Percentiles rank a stretch among this genome's conserved stretches.
These are phyloP conservation scores for Palythoa caribaeorum DNA, from an alignment of 92 coral and sea anemone genomes.

Conservation along the genomic window DNA sequence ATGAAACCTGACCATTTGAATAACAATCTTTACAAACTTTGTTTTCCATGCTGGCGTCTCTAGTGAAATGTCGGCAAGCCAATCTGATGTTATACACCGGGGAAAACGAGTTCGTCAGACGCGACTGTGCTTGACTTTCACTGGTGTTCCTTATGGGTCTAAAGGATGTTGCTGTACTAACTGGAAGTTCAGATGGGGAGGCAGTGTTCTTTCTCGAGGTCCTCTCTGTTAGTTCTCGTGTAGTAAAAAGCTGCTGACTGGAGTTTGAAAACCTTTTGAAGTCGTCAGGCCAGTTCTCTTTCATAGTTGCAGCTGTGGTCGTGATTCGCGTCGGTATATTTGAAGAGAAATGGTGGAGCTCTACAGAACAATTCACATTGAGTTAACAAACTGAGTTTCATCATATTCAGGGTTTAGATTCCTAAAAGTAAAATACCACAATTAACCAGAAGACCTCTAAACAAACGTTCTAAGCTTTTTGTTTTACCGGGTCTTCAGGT, in stretches of 20 bases:
- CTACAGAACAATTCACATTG: background rate
- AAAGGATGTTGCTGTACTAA: background rate
- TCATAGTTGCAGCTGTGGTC: too few species aligned
- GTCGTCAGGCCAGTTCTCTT: too few species aligned
- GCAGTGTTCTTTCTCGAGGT: background rate
- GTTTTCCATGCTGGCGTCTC: too few species aligned
- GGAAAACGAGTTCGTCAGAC: background rate
- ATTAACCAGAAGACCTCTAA: too few species aligned
- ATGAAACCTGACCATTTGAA: too few species aligned
- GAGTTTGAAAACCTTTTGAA: background rate
- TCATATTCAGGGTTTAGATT: background rate
- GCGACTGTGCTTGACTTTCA: background rate
- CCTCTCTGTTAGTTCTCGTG: background rate
- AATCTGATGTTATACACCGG: background rate
- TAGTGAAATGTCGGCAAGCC: slow-evolving; percentile 4
- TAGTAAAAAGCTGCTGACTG: background rate
- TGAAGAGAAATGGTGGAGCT: background rate
- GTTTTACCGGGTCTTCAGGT: too few species aligned
- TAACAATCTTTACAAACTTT: too few species aligned
- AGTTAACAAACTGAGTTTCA: background rate
- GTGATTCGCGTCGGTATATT: background rate
- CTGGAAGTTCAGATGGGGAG: background rate
- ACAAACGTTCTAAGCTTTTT: too few species aligned
- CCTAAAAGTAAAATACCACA: background rate
- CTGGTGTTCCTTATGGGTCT: background rate